Percentiles rank a stretch among this genome's conserved stretches.
phyloP scores from a whole-genome alignment of 2,113 vertebrate species.

The Scopus umbretta region DNA sequence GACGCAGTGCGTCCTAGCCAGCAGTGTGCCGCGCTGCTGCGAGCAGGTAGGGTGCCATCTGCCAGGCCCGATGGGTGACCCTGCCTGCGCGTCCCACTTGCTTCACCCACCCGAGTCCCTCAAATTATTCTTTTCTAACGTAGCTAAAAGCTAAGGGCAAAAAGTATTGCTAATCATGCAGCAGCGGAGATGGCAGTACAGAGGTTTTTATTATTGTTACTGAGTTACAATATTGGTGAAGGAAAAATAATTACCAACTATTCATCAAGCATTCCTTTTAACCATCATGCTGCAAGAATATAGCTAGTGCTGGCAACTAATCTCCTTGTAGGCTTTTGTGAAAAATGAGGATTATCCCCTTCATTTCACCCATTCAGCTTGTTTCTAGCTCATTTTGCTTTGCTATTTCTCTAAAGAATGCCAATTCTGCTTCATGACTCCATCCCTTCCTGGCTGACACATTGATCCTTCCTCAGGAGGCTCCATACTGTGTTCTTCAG shows the following conservation, averaged over 20 bases:
- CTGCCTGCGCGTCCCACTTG: not conserved
- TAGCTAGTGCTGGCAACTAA: not conserved
- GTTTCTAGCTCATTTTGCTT: not conserved
- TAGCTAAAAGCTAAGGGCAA: not conserved
- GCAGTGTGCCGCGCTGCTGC: accelerated
- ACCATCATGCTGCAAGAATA: not conserved
- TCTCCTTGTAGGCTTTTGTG: constrained; percentile 14
- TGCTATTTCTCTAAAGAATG: not conserved
- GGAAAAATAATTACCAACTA: not conserved
- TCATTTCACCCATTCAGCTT: constrained; percentile 17
- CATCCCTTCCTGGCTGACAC: not conserved
- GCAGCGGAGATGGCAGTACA: not conserved
- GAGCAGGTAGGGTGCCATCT: too few species aligned
- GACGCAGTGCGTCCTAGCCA: accelerated
- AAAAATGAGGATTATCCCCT: constrained; percentile 8
- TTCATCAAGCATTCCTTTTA: not conserved
- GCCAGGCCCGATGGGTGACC: accelerated
- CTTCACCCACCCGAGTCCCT: not conserved
- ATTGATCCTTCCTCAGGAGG: not conserved
- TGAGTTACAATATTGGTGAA: not conserved
- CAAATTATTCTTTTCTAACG: accelerated
- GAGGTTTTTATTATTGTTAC: not conserved
- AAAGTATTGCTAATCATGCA: accelerated
- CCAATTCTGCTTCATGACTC: not conserved
- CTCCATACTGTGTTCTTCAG: not conserved